Percentiles rank a stretch among this genome's conserved stretches.
phyloP scores from a whole-genome alignment of 2,888 invertebrate species.

The Pandemis heparana region DNA sequence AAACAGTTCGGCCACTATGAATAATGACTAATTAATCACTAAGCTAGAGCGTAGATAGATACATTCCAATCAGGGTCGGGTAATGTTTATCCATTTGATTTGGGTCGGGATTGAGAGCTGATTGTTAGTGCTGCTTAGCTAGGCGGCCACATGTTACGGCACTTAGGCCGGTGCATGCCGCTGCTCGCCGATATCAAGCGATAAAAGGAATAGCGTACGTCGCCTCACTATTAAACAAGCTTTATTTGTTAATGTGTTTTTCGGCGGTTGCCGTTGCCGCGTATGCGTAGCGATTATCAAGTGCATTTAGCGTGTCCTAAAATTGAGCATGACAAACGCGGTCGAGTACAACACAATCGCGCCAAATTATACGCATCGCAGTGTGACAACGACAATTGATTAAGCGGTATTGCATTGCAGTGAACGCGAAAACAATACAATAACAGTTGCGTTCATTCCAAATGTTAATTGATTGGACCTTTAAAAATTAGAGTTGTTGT shows the following conservation, averaged over 20 bases:
- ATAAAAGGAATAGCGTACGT: neutral
- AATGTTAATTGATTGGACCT: neutral
- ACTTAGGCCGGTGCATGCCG: neutral
- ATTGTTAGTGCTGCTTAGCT: conserved; percentile 11
- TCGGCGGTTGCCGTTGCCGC: too few relatives aligned
- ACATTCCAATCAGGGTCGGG: conserved; percentile 35
- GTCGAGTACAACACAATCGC: neutral
- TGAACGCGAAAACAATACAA: neutral
- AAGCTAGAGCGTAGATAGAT: conserved; percentile 27
- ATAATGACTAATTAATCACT: conserved; percentile 40
- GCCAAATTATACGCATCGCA: neutral
- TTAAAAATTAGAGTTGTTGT: neutral
- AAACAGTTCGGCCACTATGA: conserved; percentile 32
- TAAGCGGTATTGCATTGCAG: neutral
- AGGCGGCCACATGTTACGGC: conserved; percentile 8
- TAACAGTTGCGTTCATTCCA: neutral
- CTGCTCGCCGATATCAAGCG: neutral
- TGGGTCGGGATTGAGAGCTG: conserved; percentile 28
- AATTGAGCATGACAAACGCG: too few relatives aligned
- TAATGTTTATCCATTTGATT: conserved; percentile 42
- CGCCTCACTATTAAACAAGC: neutral
- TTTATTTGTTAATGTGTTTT: too few relatives aligned
- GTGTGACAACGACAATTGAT: neutral
- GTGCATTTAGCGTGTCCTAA: neutral
- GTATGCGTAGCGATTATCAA: too few relatives aligned